A percentile compares a stretch with the other conserved stretches of the same genome.
phyloP scores from a whole-genome alignment of 2,797 vertebrate species.

The Anguilla megastoma region DNA sequence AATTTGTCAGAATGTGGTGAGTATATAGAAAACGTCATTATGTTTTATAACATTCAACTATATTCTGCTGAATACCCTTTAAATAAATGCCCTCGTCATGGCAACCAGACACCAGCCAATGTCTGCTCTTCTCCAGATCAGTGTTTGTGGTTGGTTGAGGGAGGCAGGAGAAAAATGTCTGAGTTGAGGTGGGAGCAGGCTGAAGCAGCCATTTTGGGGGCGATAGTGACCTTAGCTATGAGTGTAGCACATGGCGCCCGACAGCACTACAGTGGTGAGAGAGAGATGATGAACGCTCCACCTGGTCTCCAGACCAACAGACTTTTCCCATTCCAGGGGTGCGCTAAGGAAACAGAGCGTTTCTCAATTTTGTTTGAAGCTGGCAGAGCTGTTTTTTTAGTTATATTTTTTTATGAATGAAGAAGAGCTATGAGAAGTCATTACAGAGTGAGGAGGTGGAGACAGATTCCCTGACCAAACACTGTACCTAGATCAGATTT shows the following conservation, averaged over 20 bases:
- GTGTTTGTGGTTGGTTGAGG: not conserved
- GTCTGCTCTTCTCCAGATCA: not conserved
- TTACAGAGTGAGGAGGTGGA: conserved; percentile 8
- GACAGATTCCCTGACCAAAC: not conserved
- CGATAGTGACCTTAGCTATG: not conserved
- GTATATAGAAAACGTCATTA: not conserved
- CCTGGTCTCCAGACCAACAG: not conserved
- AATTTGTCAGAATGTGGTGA: not conserved
- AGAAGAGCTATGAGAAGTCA: not conserved
- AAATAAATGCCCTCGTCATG: not conserved
- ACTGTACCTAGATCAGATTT: not conserved
- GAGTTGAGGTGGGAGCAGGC: not conserved
- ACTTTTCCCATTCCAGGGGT: not conserved
- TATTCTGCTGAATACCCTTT: not conserved
- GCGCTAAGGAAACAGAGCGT: not conserved
- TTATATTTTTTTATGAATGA: not conserved
- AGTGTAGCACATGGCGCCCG: not conserved
- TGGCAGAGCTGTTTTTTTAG: not conserved
- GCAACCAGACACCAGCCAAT: not conserved
- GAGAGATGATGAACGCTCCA: not conserved
- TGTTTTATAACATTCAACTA: not conserved
- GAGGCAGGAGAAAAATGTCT: not conserved
- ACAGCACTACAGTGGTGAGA: not conserved
- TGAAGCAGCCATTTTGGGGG: not conserved
- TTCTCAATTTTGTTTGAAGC: not conserved